Evolutionary conservation across 2,797 vertebrate genomes (phyloP), one percentile per base, ranked within the genome.

Genomic region (Chrysocyon brachyurus): DNA sequence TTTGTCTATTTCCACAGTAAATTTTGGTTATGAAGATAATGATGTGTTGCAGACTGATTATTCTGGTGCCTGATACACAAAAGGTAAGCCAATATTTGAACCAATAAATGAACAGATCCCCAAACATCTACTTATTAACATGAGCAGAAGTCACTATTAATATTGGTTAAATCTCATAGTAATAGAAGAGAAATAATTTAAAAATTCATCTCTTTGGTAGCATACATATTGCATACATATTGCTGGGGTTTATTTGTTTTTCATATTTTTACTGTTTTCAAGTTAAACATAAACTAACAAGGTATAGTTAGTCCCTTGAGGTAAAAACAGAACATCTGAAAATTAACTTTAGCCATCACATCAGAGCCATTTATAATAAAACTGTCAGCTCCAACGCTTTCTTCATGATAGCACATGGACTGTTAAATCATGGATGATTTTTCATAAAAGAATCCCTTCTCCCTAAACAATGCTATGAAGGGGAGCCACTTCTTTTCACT

Each of bases 281-380:
- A 5, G 49, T 63, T 86, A 88, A 91, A 84, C 54, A 56, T 36
- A 88, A 92, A 68, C 33, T 82, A 64, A 10, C 91, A 97, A 70
- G 61, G 54, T 49, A 75, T 17, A 68, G 21, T 79, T 93, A 70
- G 56, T n/a, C 70, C 49, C 66, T 40, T 28, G 63, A 87, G 66
- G 9, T 26, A 3, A 93, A 46, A 46, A 33, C 40, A 94, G 33
- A 97, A 86, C 6, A 86, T 81, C 73, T 70, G 57, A 66, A 64
- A 52, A 28, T 28, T 52, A 77, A 54, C 33, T 17, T 57, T 16
- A 90, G 57, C 17, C 36, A 26, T 54, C 57, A 14, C 19, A 31
- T 12, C 11, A 22, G 94, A 40, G 52, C 4, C 21, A 54, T 82
- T 28, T n/a, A 36, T 52, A 61, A 31, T 16, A 70, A 90, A 70